Base-by-base conservation (phyloP, 2,113 vertebrate genomes). In the Rhagologus leucostigma region DNA sequence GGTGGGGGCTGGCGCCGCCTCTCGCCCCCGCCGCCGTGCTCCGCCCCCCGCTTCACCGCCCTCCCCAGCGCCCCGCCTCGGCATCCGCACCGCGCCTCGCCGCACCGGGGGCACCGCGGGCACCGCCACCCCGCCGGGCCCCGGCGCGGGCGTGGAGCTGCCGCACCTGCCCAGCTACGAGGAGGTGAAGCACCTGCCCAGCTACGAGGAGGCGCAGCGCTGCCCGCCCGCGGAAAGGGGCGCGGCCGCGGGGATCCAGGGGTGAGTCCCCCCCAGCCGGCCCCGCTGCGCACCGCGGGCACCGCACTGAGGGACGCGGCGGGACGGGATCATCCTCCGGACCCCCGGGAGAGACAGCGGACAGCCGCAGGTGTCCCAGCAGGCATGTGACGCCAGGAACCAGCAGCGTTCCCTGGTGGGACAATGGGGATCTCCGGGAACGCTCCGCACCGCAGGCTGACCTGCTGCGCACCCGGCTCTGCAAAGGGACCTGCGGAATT, bases 171-270 rank as follows among this genome's bases (percentile, higher is more conserved):
- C 99, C 30, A 98, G 98, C 79, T 99, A 99, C 96, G 99, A 99
- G 60, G 98, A 99, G 97, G 99, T 99, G 82, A 99, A 99, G 87
- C 98, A 99, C 56, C 93, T 99, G 86, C 99, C 99, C 74, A 99
- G 99, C 65, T 99, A 99, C 46, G 99, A 99, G 96, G 99, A 99
- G 62, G 94, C 92, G 93, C 49, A 96, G 96, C 68, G 96, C 75
- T 27, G 94, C 75, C 26, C 92, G 69, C 24, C 49, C 41, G 17
- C 53, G 23, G 27, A 55, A 20, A 89, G 52, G 16, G 84, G 26
- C 33, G 84, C 77, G 57, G 53, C 59, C 30, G 74, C 83, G 71
- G 56, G 78, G 30, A 49, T 59, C 64, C 93, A 93, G 70, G 57
- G 96, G 17, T 97, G 98, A 98, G 81, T 33, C 32, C 23, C 15